Evolutionary conservation across 2,888 invertebrate species (phyloP).

Genomic region (Augochlorella aurata): DNA sequence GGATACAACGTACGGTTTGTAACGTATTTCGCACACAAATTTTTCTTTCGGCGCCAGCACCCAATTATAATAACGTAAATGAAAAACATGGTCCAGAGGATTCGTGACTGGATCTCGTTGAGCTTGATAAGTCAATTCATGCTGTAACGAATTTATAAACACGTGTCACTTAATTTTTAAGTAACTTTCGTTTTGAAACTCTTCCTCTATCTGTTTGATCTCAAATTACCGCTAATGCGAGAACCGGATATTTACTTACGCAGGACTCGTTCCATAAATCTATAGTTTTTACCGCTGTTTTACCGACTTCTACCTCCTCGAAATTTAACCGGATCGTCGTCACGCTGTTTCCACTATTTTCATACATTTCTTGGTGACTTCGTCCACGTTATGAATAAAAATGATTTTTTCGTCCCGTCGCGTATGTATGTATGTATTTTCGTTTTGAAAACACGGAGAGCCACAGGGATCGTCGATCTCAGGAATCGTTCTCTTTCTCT

Average conservation of each 20-base stretch:
- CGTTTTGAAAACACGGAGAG: conserved; percentile 23
- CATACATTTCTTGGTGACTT: neutral
- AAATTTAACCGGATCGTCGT: conserved; percentile 66
- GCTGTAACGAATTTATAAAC: conserved; percentile 51
- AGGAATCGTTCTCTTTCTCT: conserved; percentile 8
- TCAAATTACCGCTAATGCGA: neutral
- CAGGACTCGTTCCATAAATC: conserved; percentile 70
- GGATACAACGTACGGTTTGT: conserved; percentile 74
- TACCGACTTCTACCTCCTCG: conserved; percentile 68
- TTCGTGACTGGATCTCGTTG: conserved; percentile 74
- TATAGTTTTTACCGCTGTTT: conserved; percentile 64
- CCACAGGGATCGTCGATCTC: conserved; percentile 30
- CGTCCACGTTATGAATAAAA: neutral
- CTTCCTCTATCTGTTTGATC: neutral
- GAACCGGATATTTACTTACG: conserved; percentile 67
- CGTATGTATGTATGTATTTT: conserved; percentile 5
- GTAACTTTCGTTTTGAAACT: neutral
- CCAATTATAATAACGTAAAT: conserved; percentile 75
- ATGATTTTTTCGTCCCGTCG: neutral
- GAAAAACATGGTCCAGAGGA: conserved; percentile 78
- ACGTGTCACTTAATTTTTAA: neutral
- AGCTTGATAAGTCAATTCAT: conserved; percentile 68
- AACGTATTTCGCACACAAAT: conserved; percentile 75
- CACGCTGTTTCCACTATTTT: neutral
- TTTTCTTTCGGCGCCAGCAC: conserved; percentile 66